Base-by-base conservation (phyloP, 2,888 invertebrate species). In the Pseudoips prasinana region DNA sequence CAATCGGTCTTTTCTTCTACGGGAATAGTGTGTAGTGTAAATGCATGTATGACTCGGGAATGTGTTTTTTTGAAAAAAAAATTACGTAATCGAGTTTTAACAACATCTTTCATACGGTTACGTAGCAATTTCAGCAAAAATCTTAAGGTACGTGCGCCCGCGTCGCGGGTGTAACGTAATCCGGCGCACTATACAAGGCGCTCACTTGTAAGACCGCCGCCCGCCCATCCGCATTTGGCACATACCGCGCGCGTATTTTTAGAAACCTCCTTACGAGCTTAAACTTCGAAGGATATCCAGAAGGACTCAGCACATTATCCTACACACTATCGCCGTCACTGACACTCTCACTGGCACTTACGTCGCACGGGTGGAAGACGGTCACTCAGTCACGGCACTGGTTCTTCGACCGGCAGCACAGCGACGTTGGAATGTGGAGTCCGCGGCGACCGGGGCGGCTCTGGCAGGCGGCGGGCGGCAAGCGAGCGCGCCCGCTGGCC, bases 401-500 rank as follows among this genome's bases (percentile, higher is more conserved):
- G 78, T 73, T 75, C 71, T 64, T 71, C 59, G 71, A 79, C 79
- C 77, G 77, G 74, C 84, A 83, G 83, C 85, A 81, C 83, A 82
- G 84, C 87, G 83, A 82, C 88, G 91, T 90, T 91, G 91, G 91
- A 91, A 91, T 92, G 91, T 91, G 91, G 91, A 91, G 91, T 91
- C 91, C 91, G 91, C 92, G 90, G 90, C 90, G 90, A 90, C 91
- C 90, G 89, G 85, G 90, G 91, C 91, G 91, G 91, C 91, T 92
- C 92, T 92, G 91, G 60, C 61, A 68, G 69, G 62, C 51, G 62
- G 58, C 60, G 62, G 57, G 50, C 44, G 58, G 53, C 55, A 54
- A 49, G 50, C 58, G 55, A 56, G 60, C 58, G 49, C 56, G 56
- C 46, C 42, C 45, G 20, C 46, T 33, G 46, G 44, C 50, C 54